A percentile compares a stretch with the other conserved stretches of the same genome.
phyloP scores from a whole-genome alignment of 2,888 invertebrate species.

The Lepidonotus clava region DNA sequence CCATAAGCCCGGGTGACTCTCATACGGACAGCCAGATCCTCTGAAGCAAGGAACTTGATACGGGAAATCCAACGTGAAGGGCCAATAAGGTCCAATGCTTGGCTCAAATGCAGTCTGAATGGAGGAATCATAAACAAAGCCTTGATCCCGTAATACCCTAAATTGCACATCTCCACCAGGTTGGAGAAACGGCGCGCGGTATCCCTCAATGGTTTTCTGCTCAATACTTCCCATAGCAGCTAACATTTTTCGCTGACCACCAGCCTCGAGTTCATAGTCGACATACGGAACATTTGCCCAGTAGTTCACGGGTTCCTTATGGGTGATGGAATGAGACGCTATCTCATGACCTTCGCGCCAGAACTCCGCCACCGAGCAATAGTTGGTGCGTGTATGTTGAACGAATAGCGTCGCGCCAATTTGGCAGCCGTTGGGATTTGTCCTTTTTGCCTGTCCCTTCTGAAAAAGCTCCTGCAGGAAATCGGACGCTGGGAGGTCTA shows the following conservation, averaged over 20 bases:
- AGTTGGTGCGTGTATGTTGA: conserved; percentile 99
- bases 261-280: conserved; percentile 95
- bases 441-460: conserved; percentile 63
- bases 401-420: conserved; percentile 98
- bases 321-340: conserved; percentile 94
- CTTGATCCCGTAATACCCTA: conserved; percentile 96
- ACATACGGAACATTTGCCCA: conserved; percentile 93
- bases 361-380: conserved; percentile 97
- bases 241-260: conserved; percentile 92
- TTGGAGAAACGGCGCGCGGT: conserved; percentile 92
- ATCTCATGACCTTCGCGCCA: conserved; percentile 97
- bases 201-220: conserved; percentile 90
- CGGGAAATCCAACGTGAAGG: conserved; percentile 91
- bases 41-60: conserved; percentile 65
- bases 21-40: not conserved
- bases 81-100: conserved; percentile 93
- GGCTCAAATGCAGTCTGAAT: conserved; percentile 91
- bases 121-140: conserved; percentile 95
- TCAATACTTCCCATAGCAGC: conserved; percentile 89
- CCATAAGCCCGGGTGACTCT: conserved; percentile 83
- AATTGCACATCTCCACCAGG: conserved; percentile 95
- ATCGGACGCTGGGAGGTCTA: conserved; percentile 57
- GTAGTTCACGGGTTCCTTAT: conserved; percentile 77
- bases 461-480: not conserved
- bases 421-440: conserved; percentile 85